Evolutionary conservation across 1,140 invertebrate species (phyloP).

Genomic region (Harpegnathos saltator): DNA sequence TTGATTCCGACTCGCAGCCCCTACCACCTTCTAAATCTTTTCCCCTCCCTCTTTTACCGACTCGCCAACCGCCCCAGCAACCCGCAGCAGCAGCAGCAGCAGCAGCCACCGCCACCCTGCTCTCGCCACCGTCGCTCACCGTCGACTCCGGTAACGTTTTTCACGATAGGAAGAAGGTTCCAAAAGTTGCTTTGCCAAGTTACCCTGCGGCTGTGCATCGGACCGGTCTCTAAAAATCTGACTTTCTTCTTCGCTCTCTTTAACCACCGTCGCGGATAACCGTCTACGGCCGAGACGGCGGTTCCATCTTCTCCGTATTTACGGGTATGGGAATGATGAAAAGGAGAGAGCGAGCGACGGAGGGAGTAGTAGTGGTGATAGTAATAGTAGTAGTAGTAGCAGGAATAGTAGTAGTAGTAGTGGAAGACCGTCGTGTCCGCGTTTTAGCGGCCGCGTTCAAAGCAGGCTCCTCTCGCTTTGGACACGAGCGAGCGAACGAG

Average conservation of each 20-base stretch:
- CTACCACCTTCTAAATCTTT: constrained; percentile 70
- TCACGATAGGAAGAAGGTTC: constrained; percentile 70
- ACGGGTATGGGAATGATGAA: constrained; percentile 31
- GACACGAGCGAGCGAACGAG: too few species aligned
- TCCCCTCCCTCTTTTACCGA: constrained; percentile 55
- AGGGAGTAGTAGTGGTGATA: too few species aligned
- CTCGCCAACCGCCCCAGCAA: neutral
- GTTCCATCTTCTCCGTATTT: constrained; percentile 54
- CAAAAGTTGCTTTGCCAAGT: constrained; percentile 79
- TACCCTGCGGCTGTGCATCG: constrained; percentile 63
- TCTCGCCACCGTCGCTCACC: constrained; percentile 45
- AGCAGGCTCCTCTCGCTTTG: too few species aligned
- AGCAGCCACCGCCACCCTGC: constrained; percentile 28
- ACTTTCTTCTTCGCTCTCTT: constrained; percentile 49
- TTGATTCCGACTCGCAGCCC: constrained; percentile 78
- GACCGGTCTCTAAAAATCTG: constrained; percentile 69
- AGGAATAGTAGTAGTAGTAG: too few species aligned
- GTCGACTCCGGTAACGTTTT: constrained; percentile 68
- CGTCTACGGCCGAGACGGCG: constrained; percentile 22
- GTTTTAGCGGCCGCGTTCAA: neutral
- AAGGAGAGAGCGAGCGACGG: constrained; percentile 2
- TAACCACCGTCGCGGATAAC: constrained; percentile 47
- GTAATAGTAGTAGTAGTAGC: too few species aligned
- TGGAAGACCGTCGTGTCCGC: neutral
- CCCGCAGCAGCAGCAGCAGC: too few species aligned